Percentiles rank a stretch among this genome's conserved stretches.
Evolutionary conservation across 23 tunicate species (phyloP).

Genomic region (Styela clava): DNA sequence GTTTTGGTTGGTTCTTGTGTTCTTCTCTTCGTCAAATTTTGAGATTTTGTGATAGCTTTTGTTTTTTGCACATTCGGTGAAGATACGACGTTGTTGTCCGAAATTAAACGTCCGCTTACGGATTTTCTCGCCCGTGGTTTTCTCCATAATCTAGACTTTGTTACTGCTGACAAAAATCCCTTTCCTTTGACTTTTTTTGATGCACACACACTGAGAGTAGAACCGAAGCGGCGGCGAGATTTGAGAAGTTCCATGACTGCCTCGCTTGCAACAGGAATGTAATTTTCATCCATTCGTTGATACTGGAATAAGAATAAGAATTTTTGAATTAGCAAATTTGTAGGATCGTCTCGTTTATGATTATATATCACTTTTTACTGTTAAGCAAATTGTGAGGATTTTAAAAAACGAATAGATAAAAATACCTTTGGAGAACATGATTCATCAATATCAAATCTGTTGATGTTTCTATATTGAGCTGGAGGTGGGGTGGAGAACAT

Average conservation of each 20-base stretch:
- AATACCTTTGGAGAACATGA: neutral
- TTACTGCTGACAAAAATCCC: neutral
- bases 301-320: too few relatives aligned
- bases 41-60: neutral
- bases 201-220: neutral
- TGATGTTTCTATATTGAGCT: neutral
- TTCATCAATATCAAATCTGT: neutral
- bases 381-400: too few relatives aligned
- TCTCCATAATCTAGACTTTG: slow-evolving; percentile 2
- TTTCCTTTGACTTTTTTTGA: neutral
- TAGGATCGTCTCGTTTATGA: too few relatives aligned
- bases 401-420: too few relatives aligned
- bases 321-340: too few relatives aligned
- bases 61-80: neutral
- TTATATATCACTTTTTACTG: too few relatives aligned
- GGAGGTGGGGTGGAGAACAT: slow-evolving; percentile 5
- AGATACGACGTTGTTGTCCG: neutral
- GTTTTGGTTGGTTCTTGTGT: neutral
- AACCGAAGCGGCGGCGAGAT: neutral
- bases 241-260: neutral
- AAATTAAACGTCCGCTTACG: neutral
- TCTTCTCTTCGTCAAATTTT: neutral
- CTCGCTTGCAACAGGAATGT: neutral
- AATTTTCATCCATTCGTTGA: neutral
- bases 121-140: neutral